Conservation (phyloP, 2,113 vertebrate genomes). For the Cyprinodon tularosa region DNA sequence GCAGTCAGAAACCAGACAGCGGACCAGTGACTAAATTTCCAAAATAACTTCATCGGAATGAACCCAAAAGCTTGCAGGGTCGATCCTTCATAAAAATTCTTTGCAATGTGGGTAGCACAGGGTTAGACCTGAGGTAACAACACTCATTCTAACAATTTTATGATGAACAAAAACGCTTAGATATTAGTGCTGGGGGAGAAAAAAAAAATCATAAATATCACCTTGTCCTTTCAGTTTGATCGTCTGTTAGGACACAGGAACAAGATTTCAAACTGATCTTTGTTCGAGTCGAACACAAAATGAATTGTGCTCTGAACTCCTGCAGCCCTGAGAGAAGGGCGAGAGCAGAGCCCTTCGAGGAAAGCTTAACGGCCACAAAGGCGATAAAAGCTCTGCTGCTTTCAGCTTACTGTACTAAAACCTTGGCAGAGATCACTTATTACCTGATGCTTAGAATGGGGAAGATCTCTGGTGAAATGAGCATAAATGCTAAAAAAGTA, state of each 20-base stretch:
- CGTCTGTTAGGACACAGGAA: constrained; percentile 21
- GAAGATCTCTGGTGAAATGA: not conserved
- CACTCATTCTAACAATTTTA: constrained; percentile 36
- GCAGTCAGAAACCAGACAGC: constrained; percentile 63
- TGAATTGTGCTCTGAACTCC: constrained; percentile 56
- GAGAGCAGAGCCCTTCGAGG: constrained; percentile 47
- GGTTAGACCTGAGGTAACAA: constrained; percentile 49
- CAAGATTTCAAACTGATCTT: constrained; percentile 43
- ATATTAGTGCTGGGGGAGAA: constrained; percentile 32
- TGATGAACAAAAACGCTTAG: constrained; percentile 28
- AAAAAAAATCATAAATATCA: constrained; percentile 15
- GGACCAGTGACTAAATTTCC: constrained; percentile 69
- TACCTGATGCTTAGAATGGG: not conserved
- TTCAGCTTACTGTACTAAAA: not conserved
- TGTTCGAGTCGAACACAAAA: constrained; percentile 46
- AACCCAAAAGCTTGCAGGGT: constrained; percentile 25
- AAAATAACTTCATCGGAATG: constrained; percentile 56
- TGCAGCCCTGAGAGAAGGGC: constrained; percentile 31
- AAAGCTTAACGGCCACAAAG: constrained; percentile 23
- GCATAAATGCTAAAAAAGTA: not conserved
- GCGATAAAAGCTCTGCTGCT: constrained; percentile 35
- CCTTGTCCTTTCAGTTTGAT: constrained; percentile 42
- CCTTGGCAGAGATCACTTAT: not conserved
- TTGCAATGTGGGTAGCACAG: constrained; percentile 9
- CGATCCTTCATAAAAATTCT: constrained; percentile 22